Conservation (phyloP, 1,140 invertebrate genomes). For the Scaptodrosophila lebanonensis region DNA sequence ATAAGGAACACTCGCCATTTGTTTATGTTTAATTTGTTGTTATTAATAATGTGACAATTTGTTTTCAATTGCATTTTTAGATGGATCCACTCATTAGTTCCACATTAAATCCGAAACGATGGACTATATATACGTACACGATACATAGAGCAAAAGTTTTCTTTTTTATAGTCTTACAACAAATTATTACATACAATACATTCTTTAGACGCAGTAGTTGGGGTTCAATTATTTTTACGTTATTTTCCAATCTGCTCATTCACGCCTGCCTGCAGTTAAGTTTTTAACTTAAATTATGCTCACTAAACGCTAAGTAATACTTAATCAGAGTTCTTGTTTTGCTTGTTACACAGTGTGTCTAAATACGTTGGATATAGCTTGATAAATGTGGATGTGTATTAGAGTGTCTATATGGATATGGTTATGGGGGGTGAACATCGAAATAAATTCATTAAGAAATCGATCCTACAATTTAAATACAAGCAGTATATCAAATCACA, state of each 20-base stretch:
- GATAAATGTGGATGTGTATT: constrained; percentile 16
- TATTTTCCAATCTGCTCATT: constrained; percentile 22
- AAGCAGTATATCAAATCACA: too few relatives aligned
- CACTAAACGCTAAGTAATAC: constrained; percentile 64
- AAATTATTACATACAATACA: constrained; percentile 38
- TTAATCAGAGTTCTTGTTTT: constrained; percentile 63
- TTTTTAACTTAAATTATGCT: constrained; percentile 54
- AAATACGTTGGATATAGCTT: constrained; percentile 18
- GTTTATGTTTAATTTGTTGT: constrained; percentile 9
- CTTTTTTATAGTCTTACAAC: constrained; percentile 28
- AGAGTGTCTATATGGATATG: constrained; percentile 37
- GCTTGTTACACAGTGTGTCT: constrained; percentile 14
- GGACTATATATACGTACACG: constrained; percentile 39
- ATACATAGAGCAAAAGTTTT: constrained; percentile 42
- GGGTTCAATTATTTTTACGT: constrained; percentile 37
- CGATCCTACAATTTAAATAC: too few relatives aligned
- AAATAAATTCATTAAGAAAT: too few relatives aligned
- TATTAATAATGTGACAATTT: constrained; percentile 25
- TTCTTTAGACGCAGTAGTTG: constrained; percentile 27
- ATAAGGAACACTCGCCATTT: constrained; percentile 57
- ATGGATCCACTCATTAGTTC: constrained; percentile 17
- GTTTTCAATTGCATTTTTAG: constrained; percentile 37
- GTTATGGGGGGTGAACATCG: too few relatives aligned
- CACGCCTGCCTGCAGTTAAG: constrained; percentile 6
- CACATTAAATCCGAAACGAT: constrained; percentile 8